Percentiles rank a stretch among this genome's conserved stretches.
Evolutionary conservation across 2,888 invertebrate species (phyloP).

Genomic region (Deilephila elpenor): DNA sequence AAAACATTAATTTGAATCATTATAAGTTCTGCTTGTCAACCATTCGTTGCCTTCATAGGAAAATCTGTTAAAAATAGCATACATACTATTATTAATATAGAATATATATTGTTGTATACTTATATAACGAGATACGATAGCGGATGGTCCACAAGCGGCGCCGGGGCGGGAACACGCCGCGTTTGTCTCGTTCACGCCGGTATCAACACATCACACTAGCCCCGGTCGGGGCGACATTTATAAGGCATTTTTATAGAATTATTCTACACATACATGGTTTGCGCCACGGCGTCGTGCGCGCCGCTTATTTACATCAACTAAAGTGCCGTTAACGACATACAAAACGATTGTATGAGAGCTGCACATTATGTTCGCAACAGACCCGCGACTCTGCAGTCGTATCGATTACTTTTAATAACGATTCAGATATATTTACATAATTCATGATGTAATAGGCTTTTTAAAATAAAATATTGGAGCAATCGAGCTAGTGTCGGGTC

Average conservation of each 20-base stretch:
- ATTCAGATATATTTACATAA: slow-evolving; percentile 30
- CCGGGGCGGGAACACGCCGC: slow-evolving; percentile 11
- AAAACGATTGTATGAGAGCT: slow-evolving; percentile 45
- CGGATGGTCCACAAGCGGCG: neutral
- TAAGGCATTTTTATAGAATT: slow-evolving; percentile 70
- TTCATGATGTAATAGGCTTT: slow-evolving; percentile 27
- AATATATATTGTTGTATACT: neutral
- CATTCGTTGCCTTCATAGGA: neutral
- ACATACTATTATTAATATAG: neutral
- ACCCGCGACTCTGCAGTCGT: neutral
- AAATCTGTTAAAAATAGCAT: neutral
- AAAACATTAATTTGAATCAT: too few relatives aligned
- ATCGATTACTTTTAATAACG: neutral
- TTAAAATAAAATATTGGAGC: too few relatives aligned
- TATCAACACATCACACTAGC: slow-evolving; percentile 50
- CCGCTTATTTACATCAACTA: slow-evolving; percentile 47
- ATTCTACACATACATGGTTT: slow-evolving; percentile 50
- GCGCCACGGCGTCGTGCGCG: slow-evolving; percentile 41
- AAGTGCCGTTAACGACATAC: slow-evolving; percentile 52
- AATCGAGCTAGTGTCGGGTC: neutral
- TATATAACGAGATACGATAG: neutral
- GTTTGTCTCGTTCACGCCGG: slow-evolving; percentile 48
- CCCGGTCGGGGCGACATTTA: slow-evolving; percentile 54
- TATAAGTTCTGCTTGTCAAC: too few relatives aligned
- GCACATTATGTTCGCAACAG: slow-evolving; percentile 40